A percentile compares a stretch with the other conserved stretches of the same genome.
Conservation (phyloP, 2,113 vertebrate genomes). For the Dicrurus megarhynchus region DNA sequence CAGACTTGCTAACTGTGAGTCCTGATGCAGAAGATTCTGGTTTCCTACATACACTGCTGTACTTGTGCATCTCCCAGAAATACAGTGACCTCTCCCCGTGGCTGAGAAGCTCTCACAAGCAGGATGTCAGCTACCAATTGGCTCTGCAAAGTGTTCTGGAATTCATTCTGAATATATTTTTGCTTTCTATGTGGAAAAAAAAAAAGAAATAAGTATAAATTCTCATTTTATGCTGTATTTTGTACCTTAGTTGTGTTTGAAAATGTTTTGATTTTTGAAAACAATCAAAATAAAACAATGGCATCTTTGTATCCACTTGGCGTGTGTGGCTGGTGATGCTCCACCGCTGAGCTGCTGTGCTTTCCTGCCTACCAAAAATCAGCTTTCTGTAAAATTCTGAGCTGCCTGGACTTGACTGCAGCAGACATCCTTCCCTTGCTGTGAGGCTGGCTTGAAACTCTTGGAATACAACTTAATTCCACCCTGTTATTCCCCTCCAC, state of each 20-base stretch:
- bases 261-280: slow-evolving; percentile 77
- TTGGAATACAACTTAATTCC: not conserved
- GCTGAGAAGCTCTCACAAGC: slow-evolving; percentile 41
- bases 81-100: not conserved
- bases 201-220: slow-evolving; percentile 62
- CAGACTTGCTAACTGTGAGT: slow-evolving; percentile 3
- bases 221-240: slow-evolving; percentile 81
- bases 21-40: not conserved
- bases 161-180: slow-evolving; percentile 62
- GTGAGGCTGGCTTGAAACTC: not conserved
- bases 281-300: slow-evolving; percentile 76
- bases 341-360: not conserved
- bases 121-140: slow-evolving; percentile 19
- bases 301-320: slow-evolving; percentile 70
- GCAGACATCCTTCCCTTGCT: not conserved
- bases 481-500: accelerated
- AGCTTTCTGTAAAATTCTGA: not conserved
- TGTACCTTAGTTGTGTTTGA: slow-evolving; percentile 80
- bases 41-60: slow-evolving; percentile 35
- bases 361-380: not conserved
- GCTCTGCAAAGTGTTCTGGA: slow-evolving; percentile 61
- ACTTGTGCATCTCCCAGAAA: slow-evolving; percentile 19
- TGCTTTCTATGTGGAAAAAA: slow-evolving; percentile 69
- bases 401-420: not conserved
- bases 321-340: not conserved